These are phyloP conservation scores for Sminthurides bifidus DNA, from an alignment of 1,140 invertebrate genomes.

Conservation along the genomic window DNA sequence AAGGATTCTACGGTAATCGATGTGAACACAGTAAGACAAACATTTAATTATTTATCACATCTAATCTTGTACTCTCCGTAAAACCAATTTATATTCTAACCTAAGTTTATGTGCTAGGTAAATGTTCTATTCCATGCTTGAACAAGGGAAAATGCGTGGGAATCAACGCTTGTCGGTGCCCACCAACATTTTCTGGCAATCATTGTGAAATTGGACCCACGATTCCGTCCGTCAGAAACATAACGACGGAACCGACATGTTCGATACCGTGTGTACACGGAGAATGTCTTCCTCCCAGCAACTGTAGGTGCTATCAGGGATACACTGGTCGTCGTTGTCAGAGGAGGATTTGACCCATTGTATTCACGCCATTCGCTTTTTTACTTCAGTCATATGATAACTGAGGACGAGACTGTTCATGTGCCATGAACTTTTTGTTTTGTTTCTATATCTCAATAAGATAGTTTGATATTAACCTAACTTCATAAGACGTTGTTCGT, in stretches of 20 bases:
- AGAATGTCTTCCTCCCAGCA: slow-evolving; percentile 51
- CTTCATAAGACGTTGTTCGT: too few relatives aligned
- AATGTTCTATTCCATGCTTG: slow-evolving; percentile 75
- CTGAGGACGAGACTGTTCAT: neutral
- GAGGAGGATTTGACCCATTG: slow-evolving; percentile 16
- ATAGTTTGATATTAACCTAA: too few relatives aligned
- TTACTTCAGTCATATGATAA: too few relatives aligned
- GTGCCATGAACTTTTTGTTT: too few relatives aligned
- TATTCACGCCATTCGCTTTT: too few relatives aligned
- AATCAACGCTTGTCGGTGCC: slow-evolving; percentile 68
- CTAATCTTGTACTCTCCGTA: too few relatives aligned
- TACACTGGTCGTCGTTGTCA: slow-evolving; percentile 60
- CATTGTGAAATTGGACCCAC: slow-evolving; percentile 62
- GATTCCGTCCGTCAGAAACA: slow-evolving; percentile 35
- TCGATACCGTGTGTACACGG: slow-evolving; percentile 56
- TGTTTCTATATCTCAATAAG: too few relatives aligned
- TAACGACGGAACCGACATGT: slow-evolving; percentile 53
- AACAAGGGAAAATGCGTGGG: slow-evolving; percentile 73
- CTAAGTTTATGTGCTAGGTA: slow-evolving; percentile 46
- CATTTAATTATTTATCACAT: too few relatives aligned
- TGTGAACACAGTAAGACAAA: slow-evolving; percentile 67
- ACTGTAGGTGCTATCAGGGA: slow-evolving; percentile 56
- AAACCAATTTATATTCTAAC: neutral
- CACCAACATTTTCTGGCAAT: slow-evolving; percentile 60
- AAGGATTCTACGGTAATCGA: slow-evolving; percentile 72